phyloP scores from a whole-genome alignment of 2,113 vertebrate species.

The Phaethon lepturus region DNA sequence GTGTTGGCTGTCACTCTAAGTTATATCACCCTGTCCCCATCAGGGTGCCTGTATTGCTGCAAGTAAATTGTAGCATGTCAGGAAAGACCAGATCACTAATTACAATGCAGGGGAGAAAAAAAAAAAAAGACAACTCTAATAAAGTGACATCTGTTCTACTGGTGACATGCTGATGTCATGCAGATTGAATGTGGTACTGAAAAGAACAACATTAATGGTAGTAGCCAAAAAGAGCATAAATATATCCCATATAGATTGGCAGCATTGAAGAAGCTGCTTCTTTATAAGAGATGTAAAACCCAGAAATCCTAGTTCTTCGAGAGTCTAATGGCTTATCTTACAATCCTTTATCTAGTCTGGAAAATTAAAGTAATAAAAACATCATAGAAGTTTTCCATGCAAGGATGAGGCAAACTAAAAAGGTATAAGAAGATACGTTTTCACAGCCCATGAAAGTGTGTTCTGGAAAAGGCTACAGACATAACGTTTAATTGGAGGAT shows the following conservation, averaged over 20 bases:
- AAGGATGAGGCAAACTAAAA: background rate
- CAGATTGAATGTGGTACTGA: slow-evolving; percentile 20
- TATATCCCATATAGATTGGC: background rate
- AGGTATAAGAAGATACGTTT: background rate
- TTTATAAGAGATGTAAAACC: background rate
- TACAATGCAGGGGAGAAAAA: background rate
- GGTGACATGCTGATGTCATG: slow-evolving; percentile 25
- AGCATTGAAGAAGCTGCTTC: background rate
- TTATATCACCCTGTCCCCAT: background rate
- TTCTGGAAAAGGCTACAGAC: background rate
- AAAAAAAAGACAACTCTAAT: background rate
- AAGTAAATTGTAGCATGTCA: background rate
- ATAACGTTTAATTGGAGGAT: background rate
- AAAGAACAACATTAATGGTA: background rate
- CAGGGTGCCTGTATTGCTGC: background rate
- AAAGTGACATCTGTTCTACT: slow-evolving; percentile 32
- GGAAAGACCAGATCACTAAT: slow-evolving; percentile 5
- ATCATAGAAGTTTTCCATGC: background rate
- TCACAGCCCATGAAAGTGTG: background rate
- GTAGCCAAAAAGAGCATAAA: background rate
- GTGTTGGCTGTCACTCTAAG: slow-evolving; percentile 31
- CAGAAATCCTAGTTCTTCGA: background rate
- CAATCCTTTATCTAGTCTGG: background rate
- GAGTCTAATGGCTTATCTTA: background rate
- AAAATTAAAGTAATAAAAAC: background rate